Evolutionary conservation across 2,113 vertebrate species (phyloP), one percentile per base, ranked within the genome.

Genomic region (Vicugna pacos): DNA sequence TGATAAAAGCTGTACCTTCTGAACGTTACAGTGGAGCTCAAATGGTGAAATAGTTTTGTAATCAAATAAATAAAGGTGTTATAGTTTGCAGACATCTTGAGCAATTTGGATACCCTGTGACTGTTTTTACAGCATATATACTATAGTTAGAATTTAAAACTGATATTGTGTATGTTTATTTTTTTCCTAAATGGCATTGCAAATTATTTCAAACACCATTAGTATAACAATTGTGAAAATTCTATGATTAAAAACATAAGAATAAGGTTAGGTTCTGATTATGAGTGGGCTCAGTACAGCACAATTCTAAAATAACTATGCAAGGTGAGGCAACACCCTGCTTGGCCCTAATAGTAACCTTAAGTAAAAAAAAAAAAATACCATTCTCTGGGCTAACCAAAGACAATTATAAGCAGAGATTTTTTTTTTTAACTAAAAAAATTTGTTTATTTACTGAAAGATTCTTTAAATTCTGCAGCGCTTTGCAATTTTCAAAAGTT

Each of bases 201-300:
- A 24, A 28, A 91, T 64, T 76, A 64, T 93, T 83, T 93, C 32
- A 72, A 17, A 67, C 5, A 32, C 24, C 19, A 69, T 32, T 94
- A 16, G 4, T 87, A 20, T 54, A 91, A 22, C 16, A 76, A 9
- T 58, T 91, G 52, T 94, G 70, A 77, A 91, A 93, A 72, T 70
- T 2, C 20, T 65, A 0, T 58, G 38, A 35, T 88, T 88, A 20
- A 35, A 73, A 79, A 79, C 6, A 2, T 69, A 75, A 91, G 60
- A 58, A 58, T 89, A 75, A 79, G 64, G 88, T 86, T 86, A 89
- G 22, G 13, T 95, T 93, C 42, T 95, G 35, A 64, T 88, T 82
- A 62, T 73, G 46, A 38, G 8, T 79, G 24, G 77, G 4, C 58
- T 82, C 50, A 56, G 13, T 72, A 38, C 19, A 54, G 35, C 60